phyloP scores from a whole-genome alignment of 2,797 vertebrate species.

The Rhynchonycteris naso region DNA sequence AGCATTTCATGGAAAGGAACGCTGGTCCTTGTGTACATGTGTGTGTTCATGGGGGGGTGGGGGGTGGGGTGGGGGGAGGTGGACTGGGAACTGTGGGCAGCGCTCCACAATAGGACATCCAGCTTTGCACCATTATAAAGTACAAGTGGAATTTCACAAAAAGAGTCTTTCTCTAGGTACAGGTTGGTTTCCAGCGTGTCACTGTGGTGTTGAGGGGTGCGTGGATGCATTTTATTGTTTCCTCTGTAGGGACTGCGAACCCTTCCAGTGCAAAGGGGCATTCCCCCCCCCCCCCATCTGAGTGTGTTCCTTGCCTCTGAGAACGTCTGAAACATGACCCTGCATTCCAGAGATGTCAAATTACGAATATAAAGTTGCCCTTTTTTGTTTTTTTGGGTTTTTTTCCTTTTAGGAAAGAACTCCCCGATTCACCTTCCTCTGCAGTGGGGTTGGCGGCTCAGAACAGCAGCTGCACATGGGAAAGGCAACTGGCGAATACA shows the following conservation, averaged over 20 bases:
- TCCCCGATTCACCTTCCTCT: conserved; percentile 44
- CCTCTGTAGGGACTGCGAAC: neutral
- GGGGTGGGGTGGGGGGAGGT: neutral
- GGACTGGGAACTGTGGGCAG: neutral
- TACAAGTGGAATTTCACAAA: neutral
- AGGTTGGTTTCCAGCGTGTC: neutral
- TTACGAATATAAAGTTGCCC: neutral
- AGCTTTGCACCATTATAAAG: neutral
- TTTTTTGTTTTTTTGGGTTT: neutral
- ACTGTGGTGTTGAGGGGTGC: neutral
- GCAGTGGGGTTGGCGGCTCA: conserved; percentile 26
- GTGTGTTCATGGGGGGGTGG: too few species aligned
- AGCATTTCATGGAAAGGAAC: neutral
- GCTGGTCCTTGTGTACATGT: neutral
- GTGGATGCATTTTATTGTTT: neutral
- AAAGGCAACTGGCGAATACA: conserved; percentile 54
- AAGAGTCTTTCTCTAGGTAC: neutral
- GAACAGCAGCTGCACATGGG: conserved; percentile 26
- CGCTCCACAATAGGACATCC: neutral
- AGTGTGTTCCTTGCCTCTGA: neutral
- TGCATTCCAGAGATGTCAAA: neutral
- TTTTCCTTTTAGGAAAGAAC: conserved; percentile 51
- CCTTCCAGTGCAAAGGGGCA: neutral
- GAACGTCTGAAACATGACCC: neutral
- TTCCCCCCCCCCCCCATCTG: neutral